Evolutionary conservation across 1,140 invertebrate species (phyloP).

Genomic region (Trachymyrmex cornetzi): DNA sequence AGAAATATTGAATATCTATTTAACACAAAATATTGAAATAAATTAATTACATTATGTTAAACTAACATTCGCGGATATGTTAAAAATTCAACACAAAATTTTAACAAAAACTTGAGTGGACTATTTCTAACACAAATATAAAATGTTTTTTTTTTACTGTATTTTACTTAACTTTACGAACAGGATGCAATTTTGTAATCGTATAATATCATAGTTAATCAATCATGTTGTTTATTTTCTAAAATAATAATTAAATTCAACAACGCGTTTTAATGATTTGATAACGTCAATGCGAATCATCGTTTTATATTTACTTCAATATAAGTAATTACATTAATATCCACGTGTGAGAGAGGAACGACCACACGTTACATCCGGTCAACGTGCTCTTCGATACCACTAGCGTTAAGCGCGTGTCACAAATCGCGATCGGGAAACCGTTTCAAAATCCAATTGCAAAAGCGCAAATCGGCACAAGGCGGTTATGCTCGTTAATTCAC

Average conservation of each 20-base stretch:
- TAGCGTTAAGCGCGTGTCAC: slow-evolving; percentile 61
- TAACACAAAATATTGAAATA: no score
- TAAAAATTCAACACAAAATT: no score
- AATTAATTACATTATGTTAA: no score
- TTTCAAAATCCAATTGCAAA: slow-evolving; percentile 74
- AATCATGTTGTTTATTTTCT: not conserved
- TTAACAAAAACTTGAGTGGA: no score
- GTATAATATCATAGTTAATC: not conserved
- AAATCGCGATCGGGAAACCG: slow-evolving; percentile 72
- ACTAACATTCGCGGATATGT: no score
- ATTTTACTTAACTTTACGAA: no score
- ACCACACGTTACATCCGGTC: slow-evolving; percentile 66
- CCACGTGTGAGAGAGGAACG: not conserved
- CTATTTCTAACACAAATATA: no score
- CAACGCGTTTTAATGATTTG: not conserved
- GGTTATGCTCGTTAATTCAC: slow-evolving; percentile 72
- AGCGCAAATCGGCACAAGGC: slow-evolving; percentile 73
- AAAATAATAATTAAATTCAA: not conserved
- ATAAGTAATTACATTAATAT: slow-evolving; percentile 35
- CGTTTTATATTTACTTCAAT: not conserved
- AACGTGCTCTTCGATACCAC: slow-evolving; percentile 36
- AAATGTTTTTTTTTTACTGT: no score
- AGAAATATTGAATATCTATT: no score
- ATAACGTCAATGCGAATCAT: not conserved
- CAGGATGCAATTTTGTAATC: not conserved